Evolutionary conservation across 2,113 vertebrate species (phyloP), one percentile per base, ranked within the genome.

Genomic region (Bubo scandiacus): DNA sequence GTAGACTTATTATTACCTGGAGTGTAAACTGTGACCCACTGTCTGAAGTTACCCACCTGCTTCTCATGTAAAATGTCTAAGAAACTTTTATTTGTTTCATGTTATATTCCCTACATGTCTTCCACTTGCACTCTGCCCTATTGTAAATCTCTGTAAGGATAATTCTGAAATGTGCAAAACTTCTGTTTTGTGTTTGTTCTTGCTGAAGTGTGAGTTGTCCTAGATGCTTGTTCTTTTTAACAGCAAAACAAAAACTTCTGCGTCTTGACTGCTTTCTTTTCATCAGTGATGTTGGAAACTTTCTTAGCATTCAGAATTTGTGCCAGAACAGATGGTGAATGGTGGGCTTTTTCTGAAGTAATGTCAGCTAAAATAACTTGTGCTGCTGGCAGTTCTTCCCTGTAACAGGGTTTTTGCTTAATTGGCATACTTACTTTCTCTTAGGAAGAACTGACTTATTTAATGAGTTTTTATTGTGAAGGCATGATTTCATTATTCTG

Each of bases 341-440:
- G 91, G 94, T 97, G 93, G 96, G 92, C 83, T 92, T 94, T 91
- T 94, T 96, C 90, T 95, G 81, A 96, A 97, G 94, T 96, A 91
- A 95, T 95, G 86, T 97, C 95, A 95, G 81, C 94, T 94, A 94
- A 96, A 96, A 97, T 97, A 97, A 86, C 92, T 96, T 96, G 61
- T 91, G 77, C 91, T 96, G 68, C 91, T 97, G 94, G 94, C 94
- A 95, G 84, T 95, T 94, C 73, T 96, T 90, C 32, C 51, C 65
- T 95, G 42, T 82, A 94, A 88, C 81, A 84, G 68, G 54, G 75
- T 81, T 97, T 95, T 96, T 95, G 88, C 87, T 96, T 96, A 94
- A 97, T 87, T 97, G 92, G 81, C 75, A 95, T 32, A 15, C 67
- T 86, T 95, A 79, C 55, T 91, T 71, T 77, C 58, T 96, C 78